A percentile compares a stretch with the other conserved stretches of the same genome.
Conservation (phyloP, 2,113 vertebrate species). For the Antechinus flavipes region DNA sequence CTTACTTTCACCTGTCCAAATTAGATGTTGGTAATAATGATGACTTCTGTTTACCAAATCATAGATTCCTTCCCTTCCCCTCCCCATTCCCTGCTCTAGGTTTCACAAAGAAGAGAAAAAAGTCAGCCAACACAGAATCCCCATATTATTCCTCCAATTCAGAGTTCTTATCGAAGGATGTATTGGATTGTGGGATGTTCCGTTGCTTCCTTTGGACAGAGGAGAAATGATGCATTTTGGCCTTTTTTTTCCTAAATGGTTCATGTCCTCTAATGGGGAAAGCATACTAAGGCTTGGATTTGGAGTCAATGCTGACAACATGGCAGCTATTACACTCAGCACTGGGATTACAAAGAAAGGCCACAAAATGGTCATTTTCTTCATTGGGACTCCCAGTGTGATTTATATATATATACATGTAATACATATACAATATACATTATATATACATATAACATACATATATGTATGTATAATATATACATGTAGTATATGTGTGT, state of each 20-base stretch:
- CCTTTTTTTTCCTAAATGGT: background rate
- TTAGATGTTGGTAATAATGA: constrained; percentile 33
- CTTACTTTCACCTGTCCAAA: background rate
- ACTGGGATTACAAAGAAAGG: background rate
- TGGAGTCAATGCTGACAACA: background rate
- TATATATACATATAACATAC: no score
- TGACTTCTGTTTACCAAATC: background rate
- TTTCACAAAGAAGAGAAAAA: constrained; percentile 10
- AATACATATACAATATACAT: no score
- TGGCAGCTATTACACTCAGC: background rate
- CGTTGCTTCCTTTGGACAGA: constrained; percentile 1
- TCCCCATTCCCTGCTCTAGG: background rate
- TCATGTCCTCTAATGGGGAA: background rate
- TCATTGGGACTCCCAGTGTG: background rate
- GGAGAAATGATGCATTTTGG: background rate
- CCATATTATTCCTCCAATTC: background rate
- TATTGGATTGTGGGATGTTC: background rate
- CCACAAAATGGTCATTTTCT: background rate
- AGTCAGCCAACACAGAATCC: background rate
- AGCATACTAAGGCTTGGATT: background rate
- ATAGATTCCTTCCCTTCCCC: background rate
- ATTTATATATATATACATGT: no score
- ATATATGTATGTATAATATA: no score
- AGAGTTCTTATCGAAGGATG: rapidly evolving
- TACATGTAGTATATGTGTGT: no score